Evolutionary conservation across 2,888 invertebrate species (phyloP).

Genomic region (Sturmia bella): DNA sequence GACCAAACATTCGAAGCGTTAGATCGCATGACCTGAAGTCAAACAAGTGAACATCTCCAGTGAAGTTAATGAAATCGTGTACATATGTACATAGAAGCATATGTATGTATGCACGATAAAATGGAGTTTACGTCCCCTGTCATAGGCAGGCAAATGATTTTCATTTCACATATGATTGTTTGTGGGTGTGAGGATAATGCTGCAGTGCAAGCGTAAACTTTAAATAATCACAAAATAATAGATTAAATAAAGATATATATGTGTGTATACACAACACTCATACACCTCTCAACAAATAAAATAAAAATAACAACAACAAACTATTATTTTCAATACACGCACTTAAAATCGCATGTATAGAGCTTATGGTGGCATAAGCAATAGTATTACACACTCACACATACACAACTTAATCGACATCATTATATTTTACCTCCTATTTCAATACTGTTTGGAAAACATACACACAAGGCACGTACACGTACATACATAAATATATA

Average conservation of each 20-base stretch:
- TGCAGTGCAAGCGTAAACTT: slow-evolving; percentile 1
- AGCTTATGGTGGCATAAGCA: slow-evolving; percentile 24
- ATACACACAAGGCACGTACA: slow-evolving; percentile 7
- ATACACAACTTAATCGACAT: slow-evolving; percentile 52
- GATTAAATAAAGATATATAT: slow-evolving; percentile 42
- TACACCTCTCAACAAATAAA: slow-evolving; percentile 33
- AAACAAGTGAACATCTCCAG: too few species aligned
- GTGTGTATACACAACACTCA: slow-evolving; percentile 46
- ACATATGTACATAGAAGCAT: slow-evolving; percentile 1
- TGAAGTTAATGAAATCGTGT: too few species aligned
- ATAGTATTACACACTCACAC: slow-evolving; percentile 53
- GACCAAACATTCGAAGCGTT: too few species aligned
- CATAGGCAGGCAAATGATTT: neutral
- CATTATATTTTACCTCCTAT: slow-evolving; percentile 56
- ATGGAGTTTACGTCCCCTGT: too few species aligned
- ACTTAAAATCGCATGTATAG: slow-evolving; percentile 15
- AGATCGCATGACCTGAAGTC: too few species aligned
- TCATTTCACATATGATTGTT: neutral
- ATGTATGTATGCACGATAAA: neutral
- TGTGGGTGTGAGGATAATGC: neutral
- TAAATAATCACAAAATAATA: slow-evolving; percentile 55
- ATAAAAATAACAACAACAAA: slow-evolving; percentile 42
- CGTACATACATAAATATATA: slow-evolving; percentile 21
- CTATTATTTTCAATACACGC: slow-evolving; percentile 34
- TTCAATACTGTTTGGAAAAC: slow-evolving; percentile 49